These are phyloP conservation scores for Meta bourneti DNA, from an alignment of 2,888 invertebrate genomes.

Conservation along the genomic window DNA sequence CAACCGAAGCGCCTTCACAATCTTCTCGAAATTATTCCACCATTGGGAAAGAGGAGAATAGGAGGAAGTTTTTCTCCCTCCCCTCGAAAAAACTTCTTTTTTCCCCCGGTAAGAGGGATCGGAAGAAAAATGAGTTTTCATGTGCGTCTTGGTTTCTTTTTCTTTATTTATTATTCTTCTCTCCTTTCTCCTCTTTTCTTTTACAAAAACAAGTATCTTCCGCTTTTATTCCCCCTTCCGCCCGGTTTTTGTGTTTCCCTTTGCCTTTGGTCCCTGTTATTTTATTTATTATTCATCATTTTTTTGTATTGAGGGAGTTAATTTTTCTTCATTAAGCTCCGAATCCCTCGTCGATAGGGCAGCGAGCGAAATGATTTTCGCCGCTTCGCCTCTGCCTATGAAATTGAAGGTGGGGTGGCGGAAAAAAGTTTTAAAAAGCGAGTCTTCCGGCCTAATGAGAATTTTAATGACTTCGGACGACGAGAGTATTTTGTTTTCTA, in stretches of 20 bases:
- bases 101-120: slow-evolving; percentile 48
- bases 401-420: neutral
- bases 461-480: neutral
- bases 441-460: neutral
- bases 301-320: slow-evolving; percentile 56
- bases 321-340: slow-evolving; percentile 74
- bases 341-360: slow-evolving; percentile 67
- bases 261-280: slow-evolving; percentile 38
- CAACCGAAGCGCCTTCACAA: slow-evolving; percentile 69
- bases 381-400: neutral
- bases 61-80: slow-evolving; percentile 57
- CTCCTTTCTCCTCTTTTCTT: neutral
- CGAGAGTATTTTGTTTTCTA: neutral
- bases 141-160: slow-evolving; percentile 14
- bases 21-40: slow-evolving; percentile 73
- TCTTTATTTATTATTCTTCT: neutral
- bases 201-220: neutral
- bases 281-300: slow-evolving; percentile 51
- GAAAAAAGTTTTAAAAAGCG: neutral
- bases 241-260: slow-evolving; percentile 10
- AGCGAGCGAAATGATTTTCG: slow-evolving; percentile 45
- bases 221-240: neutral
- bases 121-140: slow-evolving; percentile 70
- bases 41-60: slow-evolving; percentile 52
- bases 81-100: slow-evolving; percentile 52